Base-by-base conservation (phyloP, 2,888 invertebrate genomes). In the Allophyes oxyacanthae region DNA sequence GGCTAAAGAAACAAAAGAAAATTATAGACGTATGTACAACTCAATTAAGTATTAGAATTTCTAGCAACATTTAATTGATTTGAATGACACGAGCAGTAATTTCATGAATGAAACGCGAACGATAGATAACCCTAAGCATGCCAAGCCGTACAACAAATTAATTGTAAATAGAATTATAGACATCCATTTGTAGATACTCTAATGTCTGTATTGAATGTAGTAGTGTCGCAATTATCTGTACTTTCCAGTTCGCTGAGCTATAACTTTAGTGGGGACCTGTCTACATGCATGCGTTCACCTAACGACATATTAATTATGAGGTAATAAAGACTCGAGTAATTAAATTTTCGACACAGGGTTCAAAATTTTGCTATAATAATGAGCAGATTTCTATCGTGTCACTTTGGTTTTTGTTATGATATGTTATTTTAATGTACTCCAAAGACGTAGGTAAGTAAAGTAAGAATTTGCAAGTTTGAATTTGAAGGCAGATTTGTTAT, bases 191-290 rank as follows among this genome's bases (percentile, higher is more conserved):
- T 43, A 48, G 38, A 48, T 40, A 44, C 34, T 36, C 45, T 40
- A 58, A 54, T 52, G 46, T 50, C 53, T 72, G 46, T 72, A 72
- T 72, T 71, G 71, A 72, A 72, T 72, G 64, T 66, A 64, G 59
- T 61, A 58, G 48, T 72, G 71, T 75, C 67, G 70, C 75, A 81
- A 81, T 82, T 85, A 85, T 84, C 82, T 79, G 54, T 65, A 63
- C 71, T 83, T 85, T 85, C 83, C 83, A 81, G 83, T 82, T 77
- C 77, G 64, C 59, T 75, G 81, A 63, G 50, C 79, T 52, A 49
- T 46, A 49, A 72, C 66, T 75, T 67, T 64, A 71, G 62, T 64
- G 58, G 64, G 61, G 62, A 50, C 48, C 38, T 54, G 53, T 55
- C 51, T 56, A 37, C 49, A 48, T 56, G 55, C 56, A 59, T 64